These are phyloP conservation scores for Megalurothrips usitatus DNA, from an alignment of 2,888 invertebrate species.

Conservation along the genomic window DNA sequence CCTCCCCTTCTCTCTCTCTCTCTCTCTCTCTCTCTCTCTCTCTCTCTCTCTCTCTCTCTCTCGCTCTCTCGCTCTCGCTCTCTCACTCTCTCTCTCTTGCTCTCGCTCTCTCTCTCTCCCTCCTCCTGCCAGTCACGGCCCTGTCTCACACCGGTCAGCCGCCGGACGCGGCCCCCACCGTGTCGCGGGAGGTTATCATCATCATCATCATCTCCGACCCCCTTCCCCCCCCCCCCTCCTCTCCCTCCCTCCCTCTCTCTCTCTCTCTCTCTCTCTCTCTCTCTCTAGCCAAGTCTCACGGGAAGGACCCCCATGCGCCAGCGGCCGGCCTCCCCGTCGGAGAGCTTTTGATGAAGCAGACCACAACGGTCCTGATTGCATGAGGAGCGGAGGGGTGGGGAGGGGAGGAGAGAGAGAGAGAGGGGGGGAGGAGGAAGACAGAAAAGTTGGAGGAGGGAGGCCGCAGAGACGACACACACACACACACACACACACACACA, in stretches of 20 bases:
- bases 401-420: not conserved
- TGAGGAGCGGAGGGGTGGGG: not conserved
- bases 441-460: not conserved
- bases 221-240: not conserved
- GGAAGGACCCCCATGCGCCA: slow-evolving; percentile 5
- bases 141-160: too few species aligned
- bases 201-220: not conserved
- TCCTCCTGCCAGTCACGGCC: too few species aligned
- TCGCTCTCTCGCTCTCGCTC: too few species aligned
- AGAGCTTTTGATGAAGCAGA: slow-evolving; percentile 18
- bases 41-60: too few species aligned
- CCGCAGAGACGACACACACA: too few species aligned
- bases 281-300: not conserved
- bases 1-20: too few species aligned
- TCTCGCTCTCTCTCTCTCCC: too few species aligned
- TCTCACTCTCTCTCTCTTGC: too few species aligned
- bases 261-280: too few species aligned
- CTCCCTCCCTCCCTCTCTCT: not conserved
- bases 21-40: too few species aligned
- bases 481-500: not conserved
- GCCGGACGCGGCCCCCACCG: not conserved
- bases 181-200: slow-evolving; percentile 22
- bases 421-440: not conserved
- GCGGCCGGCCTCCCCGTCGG: not conserved
- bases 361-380: slow-evolving; percentile 16